Conservation (phyloP, 2,113 vertebrate species). For the Perognathus longimembris region DNA sequence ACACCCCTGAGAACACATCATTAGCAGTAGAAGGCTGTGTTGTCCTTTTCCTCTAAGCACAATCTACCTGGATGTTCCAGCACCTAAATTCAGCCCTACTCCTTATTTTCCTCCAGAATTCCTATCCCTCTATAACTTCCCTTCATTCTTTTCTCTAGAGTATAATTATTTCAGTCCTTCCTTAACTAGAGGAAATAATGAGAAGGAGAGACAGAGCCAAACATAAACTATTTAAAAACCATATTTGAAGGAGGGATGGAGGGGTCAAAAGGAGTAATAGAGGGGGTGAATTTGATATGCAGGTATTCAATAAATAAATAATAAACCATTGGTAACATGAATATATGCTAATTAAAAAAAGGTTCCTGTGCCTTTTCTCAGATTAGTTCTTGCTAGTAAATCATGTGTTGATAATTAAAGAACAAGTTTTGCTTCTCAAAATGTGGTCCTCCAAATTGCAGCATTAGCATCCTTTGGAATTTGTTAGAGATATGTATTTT, state of each 20-base stretch:
- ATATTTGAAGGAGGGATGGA: neutral
- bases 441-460: neutral
- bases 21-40: neutral
- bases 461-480: neutral
- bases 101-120: neutral
- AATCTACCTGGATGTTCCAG: neutral
- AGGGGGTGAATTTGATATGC: neutral
- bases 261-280: too few relatives aligned
- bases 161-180: neutral
- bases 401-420: neutral
- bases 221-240: neutral
- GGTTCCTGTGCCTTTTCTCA: neutral
- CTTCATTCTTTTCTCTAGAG: neutral
- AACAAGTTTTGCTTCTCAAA: neutral
- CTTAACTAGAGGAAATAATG: neutral
- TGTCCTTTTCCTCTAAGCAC: neutral
- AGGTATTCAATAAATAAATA: neutral
- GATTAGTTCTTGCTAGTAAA: neutral
- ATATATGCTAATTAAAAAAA: neutral
- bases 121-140: neutral
- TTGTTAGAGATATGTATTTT: neutral
- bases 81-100: neutral
- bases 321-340: neutral
- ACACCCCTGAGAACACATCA: too few relatives aligned
- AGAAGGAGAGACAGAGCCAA: neutral